Evolutionary conservation across 2,888 invertebrate genomes (phyloP), one percentile per base, ranked within the genome.

Genomic region (Geophilus truncorum): DNA sequence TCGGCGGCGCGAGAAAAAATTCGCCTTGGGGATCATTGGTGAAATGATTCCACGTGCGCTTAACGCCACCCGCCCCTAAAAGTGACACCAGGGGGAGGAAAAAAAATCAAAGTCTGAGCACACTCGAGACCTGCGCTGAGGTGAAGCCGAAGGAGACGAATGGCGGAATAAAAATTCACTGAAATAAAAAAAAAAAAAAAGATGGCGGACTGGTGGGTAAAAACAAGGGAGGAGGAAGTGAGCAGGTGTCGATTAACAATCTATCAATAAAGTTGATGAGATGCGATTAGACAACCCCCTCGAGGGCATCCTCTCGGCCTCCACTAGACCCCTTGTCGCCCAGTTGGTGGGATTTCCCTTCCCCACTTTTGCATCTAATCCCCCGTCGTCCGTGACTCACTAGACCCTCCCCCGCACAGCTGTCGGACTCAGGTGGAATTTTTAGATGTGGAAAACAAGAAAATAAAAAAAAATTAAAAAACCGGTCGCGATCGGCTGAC

Each of bases 161-260:
- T 1, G 15, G 15, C 10, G 15, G 10, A 9, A 40, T 12, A 9
- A 40, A 40, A 40, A 40, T 12, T n/a, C 6, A 2, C 1, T 15
- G 5, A n/a, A n/a, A 45, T 15, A 45, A 15, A 45, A n/a, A n/a
- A 15, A 45, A n/a, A n/a, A 45, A 45, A 45, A 45, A 45, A 45
- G 18, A 45, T 3, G 45, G 3, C 1, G n/a, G n/a, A 45, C 45
- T 7, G 1, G 15, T 5, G 6, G 45, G 36, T 10, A 1, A 5
- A 15, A 4, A 32, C 7, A 32, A 40, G 15, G 45, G 15, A 18
- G 45, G 45, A 45, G 45, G 15, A 45, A 45, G 45, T 45, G 75
- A 75, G 75, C 75, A 75, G 75, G 75, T 75, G 75, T 75, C 75
- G 75, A 75, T 75, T 75, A 75, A 75, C 75, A 75, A 75, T 75